Conservation (phyloP, 2,888 invertebrate species). For the Barypeithes pellucidus region DNA sequence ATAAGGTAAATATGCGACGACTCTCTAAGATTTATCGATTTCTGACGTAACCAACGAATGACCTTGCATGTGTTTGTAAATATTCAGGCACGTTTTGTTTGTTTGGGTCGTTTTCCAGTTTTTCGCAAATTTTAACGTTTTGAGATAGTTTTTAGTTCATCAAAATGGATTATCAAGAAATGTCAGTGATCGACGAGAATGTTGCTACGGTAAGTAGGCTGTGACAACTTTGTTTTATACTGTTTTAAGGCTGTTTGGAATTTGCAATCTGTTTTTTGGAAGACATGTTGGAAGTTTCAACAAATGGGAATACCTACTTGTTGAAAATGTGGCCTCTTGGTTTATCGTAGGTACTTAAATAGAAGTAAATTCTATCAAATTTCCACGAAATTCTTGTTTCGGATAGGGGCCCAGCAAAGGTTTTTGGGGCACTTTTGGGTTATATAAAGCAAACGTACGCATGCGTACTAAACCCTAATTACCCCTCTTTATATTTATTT, state of each 20-base stretch:
- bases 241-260: constrained; percentile 15
- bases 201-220: constrained; percentile 74
- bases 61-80: constrained; percentile 86
- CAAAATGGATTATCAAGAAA: constrained; percentile 77
- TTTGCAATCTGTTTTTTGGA: constrained; percentile 24
- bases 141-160: constrained; percentile 58
- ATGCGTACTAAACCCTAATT: background rate
- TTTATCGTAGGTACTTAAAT: too few species aligned
- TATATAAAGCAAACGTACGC: constrained; percentile 54
- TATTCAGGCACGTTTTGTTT: constrained; percentile 77
- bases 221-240: constrained; percentile 56
- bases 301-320: background rate
- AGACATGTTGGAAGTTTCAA: constrained; percentile 36
- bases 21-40: constrained; percentile 7
- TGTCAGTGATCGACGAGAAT: constrained; percentile 78
- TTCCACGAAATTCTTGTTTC: constrained; percentile 13
- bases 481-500: background rate
- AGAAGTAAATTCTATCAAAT: background rate
- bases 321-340: too few species aligned
- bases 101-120: constrained; percentile 57
- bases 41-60: constrained; percentile 72
- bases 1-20: background rate
- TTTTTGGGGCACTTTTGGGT: constrained; percentile 62
- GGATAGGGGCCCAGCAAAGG: background rate
- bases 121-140: constrained; percentile 55